A percentile compares a stretch with the other conserved stretches of the same genome.
Evolutionary conservation across 1,140 invertebrate genomes (phyloP).

Genomic region (Drosophila pseudoobscura): DNA sequence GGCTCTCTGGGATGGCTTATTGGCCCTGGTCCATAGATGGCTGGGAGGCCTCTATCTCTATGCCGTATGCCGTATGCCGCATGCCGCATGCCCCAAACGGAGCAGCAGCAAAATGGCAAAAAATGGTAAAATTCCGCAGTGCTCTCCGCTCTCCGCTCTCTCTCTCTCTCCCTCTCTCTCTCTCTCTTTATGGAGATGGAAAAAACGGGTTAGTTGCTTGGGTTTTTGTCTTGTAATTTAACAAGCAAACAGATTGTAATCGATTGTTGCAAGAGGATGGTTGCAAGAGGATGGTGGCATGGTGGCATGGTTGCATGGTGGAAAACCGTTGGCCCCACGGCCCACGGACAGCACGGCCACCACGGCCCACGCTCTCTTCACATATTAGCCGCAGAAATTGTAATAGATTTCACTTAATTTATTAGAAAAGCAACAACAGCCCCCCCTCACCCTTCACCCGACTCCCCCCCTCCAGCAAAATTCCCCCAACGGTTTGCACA

Average conservation of each 20-base stretch:
- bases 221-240: constrained; percentile 65
- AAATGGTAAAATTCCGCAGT: constrained; percentile 55
- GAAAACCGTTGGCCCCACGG: constrained; percentile 31
- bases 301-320: too few relatives aligned
- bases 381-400: constrained; percentile 67
- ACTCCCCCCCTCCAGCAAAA: not conserved
- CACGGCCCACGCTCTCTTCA: constrained; percentile 55
- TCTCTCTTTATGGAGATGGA: not conserved
- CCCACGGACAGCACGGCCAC: not conserved
- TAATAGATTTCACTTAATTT: constrained; percentile 77
- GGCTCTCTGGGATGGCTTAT: constrained; percentile 25
- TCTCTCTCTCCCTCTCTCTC: not conserved
- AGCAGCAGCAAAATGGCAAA: constrained; percentile 48
- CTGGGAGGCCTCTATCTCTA: constrained; percentile 22
- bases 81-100: constrained; percentile 35
- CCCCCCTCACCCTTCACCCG: too few relatives aligned
- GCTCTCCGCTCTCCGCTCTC: not conserved
- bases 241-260: constrained; percentile 79
- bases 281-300: constrained; percentile 2
- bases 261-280: constrained; percentile 54
- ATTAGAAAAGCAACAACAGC: constrained; percentile 56
- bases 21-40: constrained; percentile 33
- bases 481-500: constrained; percentile 39
- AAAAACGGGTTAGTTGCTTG: constrained; percentile 64
- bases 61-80: constrained; percentile 30